phyloP scores from a whole-genome alignment of 2,888 invertebrate genomes.

The Prosapia bicincta region DNA sequence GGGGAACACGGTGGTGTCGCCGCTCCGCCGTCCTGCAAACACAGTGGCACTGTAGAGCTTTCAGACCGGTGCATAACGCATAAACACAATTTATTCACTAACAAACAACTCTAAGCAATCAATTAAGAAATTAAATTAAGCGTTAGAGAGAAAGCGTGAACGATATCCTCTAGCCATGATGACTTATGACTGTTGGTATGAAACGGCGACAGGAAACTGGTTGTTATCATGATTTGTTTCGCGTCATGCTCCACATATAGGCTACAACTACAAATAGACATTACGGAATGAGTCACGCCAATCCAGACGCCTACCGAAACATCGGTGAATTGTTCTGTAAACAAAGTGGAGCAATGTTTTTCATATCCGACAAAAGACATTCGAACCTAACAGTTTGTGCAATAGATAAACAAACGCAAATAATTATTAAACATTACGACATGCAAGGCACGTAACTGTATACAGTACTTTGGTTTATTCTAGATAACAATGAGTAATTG shows the following conservation, averaged over 20 bases:
- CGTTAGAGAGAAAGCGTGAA: neutral
- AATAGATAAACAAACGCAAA: neutral
- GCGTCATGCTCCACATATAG: neutral
- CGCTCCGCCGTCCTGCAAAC: conserved; percentile 22
- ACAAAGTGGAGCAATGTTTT: no score
- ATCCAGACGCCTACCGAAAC: neutral
- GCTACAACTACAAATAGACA: neutral
- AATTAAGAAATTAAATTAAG: neutral
- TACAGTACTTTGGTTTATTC: no score
- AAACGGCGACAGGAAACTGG: neutral
- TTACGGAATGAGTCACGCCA: neutral
- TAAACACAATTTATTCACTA: neutral
- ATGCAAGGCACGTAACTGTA: no score
- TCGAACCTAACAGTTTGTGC: neutral
- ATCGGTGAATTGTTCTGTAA: neutral
- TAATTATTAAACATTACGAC: no score
- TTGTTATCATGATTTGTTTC: neutral
- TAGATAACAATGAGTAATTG: no score
- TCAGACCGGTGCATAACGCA: no score
- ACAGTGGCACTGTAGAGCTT: no score
- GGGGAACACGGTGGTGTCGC: conserved; percentile 29
- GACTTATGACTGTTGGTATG: neutral
- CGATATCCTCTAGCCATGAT: neutral
- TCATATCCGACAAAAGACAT: no score
- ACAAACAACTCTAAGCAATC: neutral